Base-by-base conservation (phyloP, 2,888 invertebrate species). In the Cyclophora albipunctata region DNA sequence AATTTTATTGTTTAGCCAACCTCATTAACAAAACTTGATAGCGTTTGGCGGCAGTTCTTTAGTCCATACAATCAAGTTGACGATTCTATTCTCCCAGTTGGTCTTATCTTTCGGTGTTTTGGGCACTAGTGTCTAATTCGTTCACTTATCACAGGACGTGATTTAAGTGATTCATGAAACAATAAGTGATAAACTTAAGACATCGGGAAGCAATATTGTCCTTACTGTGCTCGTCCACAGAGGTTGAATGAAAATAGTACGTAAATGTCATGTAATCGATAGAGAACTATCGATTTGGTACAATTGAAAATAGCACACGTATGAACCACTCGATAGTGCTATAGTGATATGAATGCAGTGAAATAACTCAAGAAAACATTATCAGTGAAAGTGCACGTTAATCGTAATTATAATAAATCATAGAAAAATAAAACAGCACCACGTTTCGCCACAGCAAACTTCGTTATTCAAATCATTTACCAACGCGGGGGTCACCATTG, bases 371-470 rank as follows among this genome's bases (percentile, higher is more conserved):
- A 20, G 20, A 20, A 20, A 20, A 20, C 20, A 20, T 20, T 55
- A 52, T 47, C 46, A 53, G 20, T 20, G 20, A 37, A 34, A 60
- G 51, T 54, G 51, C 45, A 49, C 20, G 20, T 20, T 20, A 20
- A 20, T 20, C 20, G 20, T 20, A 47, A 45, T 50, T 53, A 54
- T 64, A 61, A 51, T 45, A 60, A 20, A 56, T 61, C 50, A 47
- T 52, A 46, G 64, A 57, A 59, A 57, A 57, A 66, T 69, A 77
- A 78, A 64, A 59, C 79, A 62, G 69, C 85, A 85, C 77, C 84
- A 87, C 87, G 87, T 87, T 87, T 75, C 85, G 87, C 67, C 87
- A 85, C 81, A 80, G 84, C 74, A 87, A 85, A 66, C 70, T 86
- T 66, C 84, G 85, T 73, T 86, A 86, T 54, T 84, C 86, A 55